Evolutionary conservation across 2,113 vertebrate genomes (phyloP).

Genomic region (Monarcha castaneiventris): DNA sequence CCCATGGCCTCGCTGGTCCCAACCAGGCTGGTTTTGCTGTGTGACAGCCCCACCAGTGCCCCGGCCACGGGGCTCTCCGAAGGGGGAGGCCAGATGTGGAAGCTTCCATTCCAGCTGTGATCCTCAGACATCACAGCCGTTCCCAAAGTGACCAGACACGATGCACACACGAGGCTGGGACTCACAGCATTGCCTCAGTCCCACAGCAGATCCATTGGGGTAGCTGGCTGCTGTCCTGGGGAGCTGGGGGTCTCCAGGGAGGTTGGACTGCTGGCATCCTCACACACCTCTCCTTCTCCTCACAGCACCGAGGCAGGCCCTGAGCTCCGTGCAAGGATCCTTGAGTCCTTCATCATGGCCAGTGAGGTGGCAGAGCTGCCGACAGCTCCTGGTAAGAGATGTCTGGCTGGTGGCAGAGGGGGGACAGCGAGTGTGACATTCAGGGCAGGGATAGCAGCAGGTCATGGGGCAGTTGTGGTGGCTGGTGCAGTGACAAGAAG

Average conservation of each 20-base stretch:
- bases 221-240: not conserved
- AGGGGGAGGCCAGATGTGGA: not conserved
- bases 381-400: slow-evolving; percentile 76
- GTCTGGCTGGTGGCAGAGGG: rapidly evolving
- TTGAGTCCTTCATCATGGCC: slow-evolving; percentile 76
- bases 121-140: rapidly evolving
- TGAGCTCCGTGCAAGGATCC: slow-evolving; percentile 75
- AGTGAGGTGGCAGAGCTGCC: slow-evolving; percentile 70
- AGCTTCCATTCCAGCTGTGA: not conserved
- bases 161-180: rapidly evolving
- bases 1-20: rapidly evolving
- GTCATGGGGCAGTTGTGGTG: rapidly evolving
- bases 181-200: not conserved
- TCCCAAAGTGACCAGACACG: rapidly evolving
- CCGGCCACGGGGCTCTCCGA: rapidly evolving
- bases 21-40: not conserved
- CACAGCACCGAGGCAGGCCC: slow-evolving; percentile 71
- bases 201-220: not conserved
- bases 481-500: rapidly evolving
- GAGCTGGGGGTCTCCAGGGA: rapidly evolving
- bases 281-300: not conserved
- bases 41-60: not conserved
- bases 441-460: not conserved
- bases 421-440: rapidly evolving
- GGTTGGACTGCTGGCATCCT: not conserved